A percentile compares a stretch with the other conserved stretches of the same genome.
Conservation (phyloP, 2,113 vertebrate species). For the Psettodes erumei region DNA sequence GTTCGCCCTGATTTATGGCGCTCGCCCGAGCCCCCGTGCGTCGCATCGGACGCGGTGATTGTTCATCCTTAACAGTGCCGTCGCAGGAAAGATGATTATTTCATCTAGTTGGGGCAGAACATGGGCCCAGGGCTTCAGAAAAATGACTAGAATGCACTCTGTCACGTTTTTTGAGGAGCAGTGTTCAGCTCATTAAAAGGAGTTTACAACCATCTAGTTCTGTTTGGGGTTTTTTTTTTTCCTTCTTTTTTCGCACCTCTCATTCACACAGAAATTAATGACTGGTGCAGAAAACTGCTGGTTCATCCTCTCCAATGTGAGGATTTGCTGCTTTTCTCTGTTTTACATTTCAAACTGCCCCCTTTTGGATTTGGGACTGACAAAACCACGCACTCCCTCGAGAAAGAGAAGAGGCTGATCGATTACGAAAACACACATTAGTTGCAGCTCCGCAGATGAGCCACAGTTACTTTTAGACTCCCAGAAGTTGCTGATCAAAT, state of each 20-base stretch:
- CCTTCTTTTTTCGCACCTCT: not conserved
- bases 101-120: slow-evolving; percentile 19
- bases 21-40: not conserved
- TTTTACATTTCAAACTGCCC: not conserved
- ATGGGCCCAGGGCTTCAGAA: not conserved
- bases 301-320: not conserved
- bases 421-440: not conserved
- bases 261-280: not conserved
- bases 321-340: not conserved
- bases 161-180: slow-evolving; percentile 32
- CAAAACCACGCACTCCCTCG: too few species aligned
- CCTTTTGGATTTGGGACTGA: too few species aligned
- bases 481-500: not conserved
- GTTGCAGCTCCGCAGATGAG: not conserved
- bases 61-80: slow-evolving; percentile 51
- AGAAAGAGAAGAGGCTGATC: not conserved
- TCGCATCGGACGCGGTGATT: slow-evolving; percentile 3
- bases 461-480: slow-evolving; percentile 4
- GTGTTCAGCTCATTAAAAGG: slow-evolving; percentile 19
- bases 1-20: slow-evolving; percentile 53
- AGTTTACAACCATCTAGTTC: slow-evolving; percentile 3
- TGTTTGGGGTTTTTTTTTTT: too few species aligned
- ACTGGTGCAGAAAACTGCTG: not conserved
- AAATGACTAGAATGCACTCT: slow-evolving; percentile 34
- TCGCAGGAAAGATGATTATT: slow-evolving; percentile 46